Conservation (phyloP, 2,888 invertebrate species). For the Drosophila pseudotakahashii region DNA sequence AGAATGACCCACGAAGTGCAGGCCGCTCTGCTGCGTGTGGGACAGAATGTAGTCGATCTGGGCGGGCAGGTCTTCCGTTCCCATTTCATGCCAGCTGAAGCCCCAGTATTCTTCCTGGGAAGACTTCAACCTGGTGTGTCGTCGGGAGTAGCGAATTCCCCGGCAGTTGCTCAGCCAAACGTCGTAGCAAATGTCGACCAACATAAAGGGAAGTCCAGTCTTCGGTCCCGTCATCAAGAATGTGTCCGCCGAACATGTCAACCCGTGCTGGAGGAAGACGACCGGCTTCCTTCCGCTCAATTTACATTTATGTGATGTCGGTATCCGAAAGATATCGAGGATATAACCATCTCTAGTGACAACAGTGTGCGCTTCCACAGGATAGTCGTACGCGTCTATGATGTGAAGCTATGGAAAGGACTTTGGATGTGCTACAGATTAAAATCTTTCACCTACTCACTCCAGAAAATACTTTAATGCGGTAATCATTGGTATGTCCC, state of each 20-base stretch:
- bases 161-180: slow-evolving; percentile 88
- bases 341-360: not conserved
- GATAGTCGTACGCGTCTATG: slow-evolving; percentile 2
- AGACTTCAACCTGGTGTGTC: slow-evolving; percentile 84
- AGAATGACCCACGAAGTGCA: slow-evolving; percentile 88
- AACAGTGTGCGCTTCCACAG: slow-evolving; percentile 3
- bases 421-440: no score
- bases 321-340: slow-evolving; percentile 3
- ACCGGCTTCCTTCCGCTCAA: slow-evolving; percentile 83
- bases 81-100: slow-evolving; percentile 90
- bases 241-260: slow-evolving; percentile 89
- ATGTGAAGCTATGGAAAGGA: not conserved
- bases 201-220: slow-evolving; percentile 86
- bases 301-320: slow-evolving; percentile 43
- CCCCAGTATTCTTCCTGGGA: slow-evolving; percentile 86
- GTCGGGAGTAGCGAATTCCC: slow-evolving; percentile 86
- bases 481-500: not conserved
- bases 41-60: slow-evolving; percentile 89
- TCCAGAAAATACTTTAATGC: not conserved
- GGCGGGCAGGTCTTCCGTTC: slow-evolving; percentile 90
- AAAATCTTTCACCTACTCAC: not conserved
- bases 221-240: slow-evolving; percentile 89
- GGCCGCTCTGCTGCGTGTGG: slow-evolving; percentile 82
- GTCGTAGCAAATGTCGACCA: slow-evolving; percentile 85
- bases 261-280: slow-evolving; percentile 87